phyloP scores from a whole-genome alignment of 2,113 vertebrate genomes.

The Rhea americana region DNA sequence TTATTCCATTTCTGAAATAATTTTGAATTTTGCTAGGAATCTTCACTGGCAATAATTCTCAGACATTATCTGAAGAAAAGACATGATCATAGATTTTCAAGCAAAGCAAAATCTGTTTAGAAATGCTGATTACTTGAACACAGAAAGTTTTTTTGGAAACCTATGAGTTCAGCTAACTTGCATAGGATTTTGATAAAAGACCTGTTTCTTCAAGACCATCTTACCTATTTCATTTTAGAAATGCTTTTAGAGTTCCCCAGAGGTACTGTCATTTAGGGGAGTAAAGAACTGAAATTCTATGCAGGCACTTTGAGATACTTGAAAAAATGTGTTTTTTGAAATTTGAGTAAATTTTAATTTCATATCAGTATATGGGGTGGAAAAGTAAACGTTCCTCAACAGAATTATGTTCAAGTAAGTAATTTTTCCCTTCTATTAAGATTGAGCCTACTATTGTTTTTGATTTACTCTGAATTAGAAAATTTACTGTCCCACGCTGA shows the following conservation, averaged over 20 bases:
- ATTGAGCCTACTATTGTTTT: neutral
- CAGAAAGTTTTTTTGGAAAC: neutral
- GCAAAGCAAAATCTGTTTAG: neutral
- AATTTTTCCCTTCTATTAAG: neutral
- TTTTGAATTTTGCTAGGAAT: neutral
- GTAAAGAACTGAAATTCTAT: neutral
- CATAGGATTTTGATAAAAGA: neutral
- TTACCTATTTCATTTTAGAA: neutral
- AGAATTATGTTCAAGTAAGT: neutral
- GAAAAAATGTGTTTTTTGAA: neutral
- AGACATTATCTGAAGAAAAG: neutral
- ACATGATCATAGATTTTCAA: neutral
- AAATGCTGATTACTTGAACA: neutral
- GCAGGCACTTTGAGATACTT: neutral
- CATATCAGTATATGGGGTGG: neutral
- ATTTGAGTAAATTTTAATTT: constrained; percentile 4
- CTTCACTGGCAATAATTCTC: neutral
- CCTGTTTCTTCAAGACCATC: neutral
- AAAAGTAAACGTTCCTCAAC: neutral
- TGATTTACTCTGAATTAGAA: constrained; percentile 9
- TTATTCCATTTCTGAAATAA: neutral
- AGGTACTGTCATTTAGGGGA: neutral
- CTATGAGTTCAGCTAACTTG: neutral
- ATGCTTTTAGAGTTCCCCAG: neutral
- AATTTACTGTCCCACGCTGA: neutral